Base-by-base conservation (phyloP, 2,797 vertebrate genomes). In the Pangasius larnaudii region DNA sequence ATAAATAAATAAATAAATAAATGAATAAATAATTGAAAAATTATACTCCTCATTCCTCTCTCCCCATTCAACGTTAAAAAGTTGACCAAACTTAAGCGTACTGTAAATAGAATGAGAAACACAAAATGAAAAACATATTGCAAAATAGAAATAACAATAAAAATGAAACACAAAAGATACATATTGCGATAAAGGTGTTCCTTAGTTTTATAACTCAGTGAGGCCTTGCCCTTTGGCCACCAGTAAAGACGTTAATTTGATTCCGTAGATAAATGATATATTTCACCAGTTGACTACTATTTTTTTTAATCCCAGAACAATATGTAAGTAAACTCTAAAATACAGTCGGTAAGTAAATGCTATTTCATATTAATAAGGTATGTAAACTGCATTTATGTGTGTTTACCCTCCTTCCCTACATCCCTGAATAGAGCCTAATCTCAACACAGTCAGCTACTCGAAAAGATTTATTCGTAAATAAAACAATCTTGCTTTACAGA, bases 361-460 rank as follows among this genome's bases (percentile, higher is more conserved):
- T 22, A 33, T 67, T 67, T 84, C n/a, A 51, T 51, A 51, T 24
- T 84, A 51, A 69, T 67, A 67, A 67, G 61, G 42, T 51, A 67
- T 84, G 86, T 89, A 61, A 89, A 89, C 69, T 88, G 85, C 90
- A 91, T 58, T 84, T 88, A 88, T 86, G 84, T 59, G 58, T 81
- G 77, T 58, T 49, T 69, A 88, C 87, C 46, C 63, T 67, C 30
- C 46, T 51, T 51, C 42, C 58, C 81, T 84, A 51, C 61, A 33
- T 30, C 46, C 81, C 81, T 84, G 42, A 65, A 67, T 51, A 53
- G 36, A 36, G 19, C 13, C 6, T 81, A 51, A 67, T 67, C 46
- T 51, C 61, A 19, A 67, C 42, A 51, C 27, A 67, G 61, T 84
- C 61, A 67, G 81, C 61, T 67, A 78, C 56, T 51, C 16, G 7